Evolutionary conservation across 2,113 vertebrate genomes (phyloP).

Genomic region (Corythornis vintsioides): DNA sequence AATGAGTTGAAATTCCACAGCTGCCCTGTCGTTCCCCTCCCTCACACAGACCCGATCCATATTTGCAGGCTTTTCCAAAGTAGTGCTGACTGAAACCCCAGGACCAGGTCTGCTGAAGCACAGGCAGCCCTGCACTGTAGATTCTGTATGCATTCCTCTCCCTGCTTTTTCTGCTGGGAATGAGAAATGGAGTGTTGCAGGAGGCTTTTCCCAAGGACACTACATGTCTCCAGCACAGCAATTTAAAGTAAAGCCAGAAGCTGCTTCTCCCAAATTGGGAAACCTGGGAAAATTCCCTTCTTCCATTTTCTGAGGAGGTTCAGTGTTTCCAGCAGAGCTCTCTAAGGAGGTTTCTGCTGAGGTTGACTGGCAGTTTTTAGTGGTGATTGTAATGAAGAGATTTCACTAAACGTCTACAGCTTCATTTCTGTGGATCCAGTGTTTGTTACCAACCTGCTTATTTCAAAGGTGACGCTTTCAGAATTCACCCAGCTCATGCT

Average conservation of each 20-base stretch:
- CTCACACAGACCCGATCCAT: neutral
- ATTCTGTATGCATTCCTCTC: neutral
- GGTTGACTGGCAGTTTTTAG: neutral
- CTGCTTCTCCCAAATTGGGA: neutral
- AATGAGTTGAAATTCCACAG: slow-evolving; percentile 32
- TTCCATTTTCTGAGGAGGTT: slow-evolving; percentile 8
- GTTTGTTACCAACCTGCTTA: slow-evolving; percentile 1
- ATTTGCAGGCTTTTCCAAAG: slow-evolving; percentile 21
- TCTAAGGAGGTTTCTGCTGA: slow-evolving; percentile 15
- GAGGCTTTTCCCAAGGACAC: neutral
- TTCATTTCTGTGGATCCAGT: neutral
- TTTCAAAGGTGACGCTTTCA: neutral
- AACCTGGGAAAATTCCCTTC: neutral
- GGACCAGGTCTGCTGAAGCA: neutral
- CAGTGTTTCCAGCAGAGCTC: slow-evolving; percentile 9
- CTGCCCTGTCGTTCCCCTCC: neutral
- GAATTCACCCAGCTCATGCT: neutral
- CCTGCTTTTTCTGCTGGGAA: neutral
- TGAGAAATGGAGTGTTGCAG: slow-evolving; percentile 1
- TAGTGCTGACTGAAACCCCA: neutral
- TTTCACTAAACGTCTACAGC: neutral
- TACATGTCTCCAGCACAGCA: neutral
- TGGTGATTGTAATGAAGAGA: slow-evolving; percentile 10
- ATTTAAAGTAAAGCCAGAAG: neutral
- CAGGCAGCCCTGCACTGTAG: neutral